phyloP scores from a whole-genome alignment of 2,888 invertebrate species.

The Erebia ligea region DNA sequence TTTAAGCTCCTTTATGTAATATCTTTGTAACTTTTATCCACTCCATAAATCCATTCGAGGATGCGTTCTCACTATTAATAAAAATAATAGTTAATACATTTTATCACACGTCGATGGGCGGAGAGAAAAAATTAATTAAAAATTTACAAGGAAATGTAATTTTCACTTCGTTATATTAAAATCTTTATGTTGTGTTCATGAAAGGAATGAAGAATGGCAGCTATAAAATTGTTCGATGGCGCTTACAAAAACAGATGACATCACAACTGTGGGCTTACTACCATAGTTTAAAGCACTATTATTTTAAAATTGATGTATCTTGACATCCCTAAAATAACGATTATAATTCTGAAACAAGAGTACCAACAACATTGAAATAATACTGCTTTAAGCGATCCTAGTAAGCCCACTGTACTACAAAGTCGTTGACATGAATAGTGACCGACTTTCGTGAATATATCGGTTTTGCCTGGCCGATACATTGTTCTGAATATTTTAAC shows the following conservation, averaged over 20 bases:
- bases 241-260: slow-evolving; percentile 17
- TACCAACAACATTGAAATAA: too few relatives aligned
- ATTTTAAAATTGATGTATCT: too few relatives aligned
- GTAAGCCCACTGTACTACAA: not conserved
- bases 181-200: not conserved
- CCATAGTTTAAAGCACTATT: too few relatives aligned
- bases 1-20: too few relatives aligned
- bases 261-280: not conserved
- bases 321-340: too few relatives aligned
- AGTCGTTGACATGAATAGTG: slow-evolving; percentile 23
- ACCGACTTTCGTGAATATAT: slow-evolving; percentile 19
- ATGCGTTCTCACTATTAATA: too few relatives aligned
- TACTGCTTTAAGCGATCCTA: too few relatives aligned
- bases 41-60: too few relatives aligned
- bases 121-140: not conserved
- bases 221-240: slow-evolving; percentile 11
- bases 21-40: too few relatives aligned
- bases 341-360: too few relatives aligned
- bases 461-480: slow-evolving; percentile 1
- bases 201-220: slow-evolving; percentile 10
- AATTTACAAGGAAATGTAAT: not conserved
- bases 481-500: slow-evolving; percentile 23
- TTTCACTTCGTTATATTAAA: not conserved
- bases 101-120: too few relatives aligned
- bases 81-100: too few relatives aligned